Percentiles rank a stretch among this genome's conserved stretches.
phyloP scores from a whole-genome alignment of 2,113 vertebrate genomes.

The Ia io region DNA sequence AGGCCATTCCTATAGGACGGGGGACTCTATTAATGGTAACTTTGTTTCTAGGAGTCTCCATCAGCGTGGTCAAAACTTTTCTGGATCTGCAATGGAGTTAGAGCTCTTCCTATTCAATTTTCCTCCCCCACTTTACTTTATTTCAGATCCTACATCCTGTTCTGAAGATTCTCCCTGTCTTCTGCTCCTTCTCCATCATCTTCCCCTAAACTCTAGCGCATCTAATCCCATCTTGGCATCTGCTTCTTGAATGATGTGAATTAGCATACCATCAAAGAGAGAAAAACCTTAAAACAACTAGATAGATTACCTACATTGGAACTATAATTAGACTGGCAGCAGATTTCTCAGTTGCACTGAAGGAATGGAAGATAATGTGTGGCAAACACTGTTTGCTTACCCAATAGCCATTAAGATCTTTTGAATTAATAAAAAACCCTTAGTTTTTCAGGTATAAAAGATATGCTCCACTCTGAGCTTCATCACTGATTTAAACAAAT shows the following conservation, averaged over 20 bases:
- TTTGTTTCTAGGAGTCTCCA: not conserved
- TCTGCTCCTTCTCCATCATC: not conserved
- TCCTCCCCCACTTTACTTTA: not conserved
- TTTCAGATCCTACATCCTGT: not conserved
- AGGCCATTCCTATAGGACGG: not conserved
- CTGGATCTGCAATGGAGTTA: not conserved
- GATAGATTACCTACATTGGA: not conserved
- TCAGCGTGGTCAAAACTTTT: not conserved
- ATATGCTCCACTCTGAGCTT: not conserved
- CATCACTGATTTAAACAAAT: slow-evolving; percentile 6
- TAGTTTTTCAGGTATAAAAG: not conserved
- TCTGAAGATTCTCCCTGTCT: not conserved
- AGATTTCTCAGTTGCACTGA: not conserved
- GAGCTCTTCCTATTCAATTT: not conserved
- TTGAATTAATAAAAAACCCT: not conserved
- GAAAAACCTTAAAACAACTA: not conserved
- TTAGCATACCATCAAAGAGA: not conserved
- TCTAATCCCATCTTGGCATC: not conserved
- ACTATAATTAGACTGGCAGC: not conserved
- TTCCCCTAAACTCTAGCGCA: not conserved
- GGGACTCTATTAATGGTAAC: not conserved
- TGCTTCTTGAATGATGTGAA: slow-evolving; percentile 2
- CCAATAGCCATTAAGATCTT: not conserved
- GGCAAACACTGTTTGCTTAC: not conserved
- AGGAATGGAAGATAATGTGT: not conserved